phyloP scores from a whole-genome alignment of 1,140 invertebrate genomes.

The Trichogramma pretiosum region DNA sequence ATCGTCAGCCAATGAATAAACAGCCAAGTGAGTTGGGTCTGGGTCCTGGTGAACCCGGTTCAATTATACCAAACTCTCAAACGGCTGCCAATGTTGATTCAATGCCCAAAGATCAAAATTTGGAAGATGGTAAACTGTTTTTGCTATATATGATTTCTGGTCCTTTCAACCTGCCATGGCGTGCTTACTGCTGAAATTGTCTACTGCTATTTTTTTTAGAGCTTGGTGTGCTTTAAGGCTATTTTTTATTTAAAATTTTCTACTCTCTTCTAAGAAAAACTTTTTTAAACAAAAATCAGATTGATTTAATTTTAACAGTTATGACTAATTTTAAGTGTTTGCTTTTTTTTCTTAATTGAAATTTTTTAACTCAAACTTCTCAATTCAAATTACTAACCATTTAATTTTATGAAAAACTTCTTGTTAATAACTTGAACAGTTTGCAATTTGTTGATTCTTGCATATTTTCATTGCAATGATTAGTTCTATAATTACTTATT shows the following conservation, averaged over 20 bases:
- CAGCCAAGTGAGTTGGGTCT: slow-evolving; percentile 69
- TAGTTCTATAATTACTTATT: too few relatives aligned
- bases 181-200: slow-evolving; percentile 30
- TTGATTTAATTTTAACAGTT: too few relatives aligned
- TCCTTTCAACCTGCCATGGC: slow-evolving; percentile 29
- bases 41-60: slow-evolving; percentile 47
- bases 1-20: slow-evolving; percentile 49
- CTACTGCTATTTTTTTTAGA: slow-evolving; percentile 4
- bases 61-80: slow-evolving; percentile 38
- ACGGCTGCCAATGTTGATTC: slow-evolving; percentile 42
- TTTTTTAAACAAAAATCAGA: too few relatives aligned
- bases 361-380: too few relatives aligned
- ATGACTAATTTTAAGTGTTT: too few relatives aligned
- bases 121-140: slow-evolving; percentile 51
- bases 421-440: too few relatives aligned
- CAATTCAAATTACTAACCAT: too few relatives aligned
- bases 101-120: slow-evolving; percentile 60
- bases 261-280: neutral
- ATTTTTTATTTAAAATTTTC: slow-evolving; percentile 13
- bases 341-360: too few relatives aligned
- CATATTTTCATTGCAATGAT: too few relatives aligned
- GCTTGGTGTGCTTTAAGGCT: neutral
- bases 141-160: too few relatives aligned
- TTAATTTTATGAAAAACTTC: too few relatives aligned
- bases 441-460: too few relatives aligned